Evolutionary conservation across 2,888 invertebrate species (phyloP).

Genomic region (Griposia aprilina): DNA sequence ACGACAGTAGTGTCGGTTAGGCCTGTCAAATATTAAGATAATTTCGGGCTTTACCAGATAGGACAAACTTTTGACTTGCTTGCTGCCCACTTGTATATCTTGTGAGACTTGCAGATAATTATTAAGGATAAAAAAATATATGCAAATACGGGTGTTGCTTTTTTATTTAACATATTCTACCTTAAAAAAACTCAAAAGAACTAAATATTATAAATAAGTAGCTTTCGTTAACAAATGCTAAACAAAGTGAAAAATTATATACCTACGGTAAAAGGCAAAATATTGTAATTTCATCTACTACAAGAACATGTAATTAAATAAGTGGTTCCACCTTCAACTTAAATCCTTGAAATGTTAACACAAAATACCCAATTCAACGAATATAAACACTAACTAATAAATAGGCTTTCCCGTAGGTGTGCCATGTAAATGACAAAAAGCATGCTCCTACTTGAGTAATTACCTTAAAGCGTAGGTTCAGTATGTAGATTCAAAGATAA

Average conservation of each 20-base stretch:
- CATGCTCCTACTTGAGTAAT: not conserved
- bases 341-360: not conserved
- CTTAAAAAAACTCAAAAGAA: not conserved
- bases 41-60: conserved; percentile 18
- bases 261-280: not conserved
- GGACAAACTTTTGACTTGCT: conserved; percentile 9
- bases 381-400: not conserved
- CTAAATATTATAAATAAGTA: not conserved
- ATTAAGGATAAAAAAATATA: too few species aligned
- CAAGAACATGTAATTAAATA: not conserved
- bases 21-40: conserved; percentile 33
- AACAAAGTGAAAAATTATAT: not conserved
- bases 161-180: not conserved
- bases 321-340: not conserved
- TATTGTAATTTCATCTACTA: not conserved
- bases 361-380: not conserved
- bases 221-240: not conserved
- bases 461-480: not conserved
- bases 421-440: not conserved
- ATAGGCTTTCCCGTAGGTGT: not conserved
- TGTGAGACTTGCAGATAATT: not conserved
- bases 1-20: conserved; percentile 22
- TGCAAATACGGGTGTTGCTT: not conserved
- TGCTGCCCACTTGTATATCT: not conserved
- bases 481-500: not conserved